These are phyloP conservation scores for Lucilia cuprina DNA, from an alignment of 1,140 invertebrate genomes.

Conservation along the genomic window DNA sequence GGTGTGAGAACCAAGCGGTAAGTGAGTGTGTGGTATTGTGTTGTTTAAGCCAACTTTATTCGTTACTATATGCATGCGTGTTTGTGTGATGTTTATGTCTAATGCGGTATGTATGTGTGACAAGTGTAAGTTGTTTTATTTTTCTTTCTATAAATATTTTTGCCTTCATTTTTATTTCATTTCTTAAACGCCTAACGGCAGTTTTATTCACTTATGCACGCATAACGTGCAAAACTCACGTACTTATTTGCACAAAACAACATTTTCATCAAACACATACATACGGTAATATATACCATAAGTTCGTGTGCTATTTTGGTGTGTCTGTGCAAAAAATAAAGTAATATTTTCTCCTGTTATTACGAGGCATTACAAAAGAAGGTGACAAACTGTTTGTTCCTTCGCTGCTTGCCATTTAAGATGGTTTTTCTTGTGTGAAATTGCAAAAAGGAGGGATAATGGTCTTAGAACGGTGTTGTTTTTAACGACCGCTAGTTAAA, in stretches of 20 bases:
- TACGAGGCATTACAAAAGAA: neutral
- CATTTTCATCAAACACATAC: too few species aligned
- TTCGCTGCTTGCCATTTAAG: neutral
- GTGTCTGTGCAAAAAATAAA: too few species aligned
- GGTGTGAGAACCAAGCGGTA: too few species aligned
- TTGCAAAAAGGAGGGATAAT: neutral
- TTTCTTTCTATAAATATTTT: conserved; percentile 4
- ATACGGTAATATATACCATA: too few species aligned
- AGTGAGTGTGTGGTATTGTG: too few species aligned
- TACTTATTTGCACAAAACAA: neutral
- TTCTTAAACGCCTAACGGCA: neutral
- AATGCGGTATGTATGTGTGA: neutral
- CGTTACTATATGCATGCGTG: neutral
- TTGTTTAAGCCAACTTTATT: too few species aligned
- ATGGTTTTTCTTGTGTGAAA: neutral
- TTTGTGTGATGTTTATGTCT: neutral
- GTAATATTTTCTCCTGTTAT: too few species aligned
- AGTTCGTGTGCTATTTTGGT: too few species aligned
- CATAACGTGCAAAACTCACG: conserved; percentile 1
- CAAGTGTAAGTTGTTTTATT: neutral
- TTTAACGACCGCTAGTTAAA: neutral
- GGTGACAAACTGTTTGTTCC: conserved; percentile 16
- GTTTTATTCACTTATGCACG: conserved; percentile 1
- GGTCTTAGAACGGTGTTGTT: neutral
- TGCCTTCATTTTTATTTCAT: conserved; percentile 2